Evolutionary conservation across 2,797 vertebrate species (phyloP).

Genomic region (Taeniopygia guttata): DNA sequence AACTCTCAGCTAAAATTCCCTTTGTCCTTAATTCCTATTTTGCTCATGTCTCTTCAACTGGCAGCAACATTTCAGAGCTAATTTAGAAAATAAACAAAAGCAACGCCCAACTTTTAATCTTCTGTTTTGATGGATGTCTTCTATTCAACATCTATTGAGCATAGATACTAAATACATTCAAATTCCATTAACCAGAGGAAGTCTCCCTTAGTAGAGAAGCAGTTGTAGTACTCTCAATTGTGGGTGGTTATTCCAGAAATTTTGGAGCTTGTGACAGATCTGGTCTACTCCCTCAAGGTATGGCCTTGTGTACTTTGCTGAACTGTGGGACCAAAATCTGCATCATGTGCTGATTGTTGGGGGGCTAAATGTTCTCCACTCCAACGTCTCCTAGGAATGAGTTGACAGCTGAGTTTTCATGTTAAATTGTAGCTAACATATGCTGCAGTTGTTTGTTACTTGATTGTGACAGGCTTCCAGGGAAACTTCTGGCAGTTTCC

Average conservation of each 20-base stretch:
- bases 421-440: not conserved
- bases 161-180: not conserved
- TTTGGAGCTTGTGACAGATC: accelerated
- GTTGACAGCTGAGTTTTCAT: not conserved
- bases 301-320: accelerated
- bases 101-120: not conserved
- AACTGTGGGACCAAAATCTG: not conserved
- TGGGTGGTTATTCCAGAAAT: not conserved
- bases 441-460: not conserved
- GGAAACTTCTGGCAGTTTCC: not conserved
- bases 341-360: not conserved
- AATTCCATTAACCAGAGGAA: not conserved
- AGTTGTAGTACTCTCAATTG: not conserved
- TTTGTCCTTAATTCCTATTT: not conserved
- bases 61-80: not conserved
- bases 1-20: not conserved
- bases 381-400: not conserved
- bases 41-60: not conserved
- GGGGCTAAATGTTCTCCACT: no score
- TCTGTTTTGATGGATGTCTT: not conserved
- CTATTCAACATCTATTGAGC: not conserved
- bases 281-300: not conserved
- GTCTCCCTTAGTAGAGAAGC: not conserved
- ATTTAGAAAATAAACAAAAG: not conserved
- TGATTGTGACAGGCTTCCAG: not conserved